Evolutionary conservation across 2,113 vertebrate species (phyloP).

Genomic region (Orcinus orca): DNA sequence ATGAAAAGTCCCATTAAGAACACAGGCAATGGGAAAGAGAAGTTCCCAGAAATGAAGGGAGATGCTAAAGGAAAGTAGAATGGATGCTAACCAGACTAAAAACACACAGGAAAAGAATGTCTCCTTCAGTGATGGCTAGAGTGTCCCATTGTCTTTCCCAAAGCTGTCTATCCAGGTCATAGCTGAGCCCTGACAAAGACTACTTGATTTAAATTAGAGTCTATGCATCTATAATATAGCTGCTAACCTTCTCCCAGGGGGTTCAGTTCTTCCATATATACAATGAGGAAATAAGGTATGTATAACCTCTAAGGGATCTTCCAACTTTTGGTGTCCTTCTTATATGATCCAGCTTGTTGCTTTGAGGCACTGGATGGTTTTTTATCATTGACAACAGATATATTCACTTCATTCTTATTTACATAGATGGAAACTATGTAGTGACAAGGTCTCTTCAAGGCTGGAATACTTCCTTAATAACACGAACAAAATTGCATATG

Average conservation of each 20-base stretch:
- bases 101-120: not conserved
- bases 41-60: not conserved
- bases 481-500: slow-evolving; percentile 86
- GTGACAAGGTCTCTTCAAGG: slow-evolving; percentile 87
- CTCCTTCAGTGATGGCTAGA: too few relatives aligned
- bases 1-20: not conserved
- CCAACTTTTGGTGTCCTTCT: not conserved
- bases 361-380: slow-evolving; percentile 76
- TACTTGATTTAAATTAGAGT: not conserved
- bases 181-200: not conserved
- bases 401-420: slow-evolving; percentile 84
- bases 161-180: not conserved
- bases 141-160: not conserved
- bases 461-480: slow-evolving; percentile 87
- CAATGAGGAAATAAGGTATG: not conserved
- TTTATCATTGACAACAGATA: slow-evolving; percentile 78
- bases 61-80: not conserved
- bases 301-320: not conserved
- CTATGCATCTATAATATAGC: not conserved
- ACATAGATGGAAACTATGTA: slow-evolving; percentile 86
- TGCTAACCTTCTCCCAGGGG: not conserved
- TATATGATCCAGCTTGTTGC: not conserved
- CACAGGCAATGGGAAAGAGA: not conserved
- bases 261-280: not conserved
- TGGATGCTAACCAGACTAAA: not conserved